Evolutionary conservation across 1,140 invertebrate species (phyloP).

Genomic region (Lepidostoma basale): DNA sequence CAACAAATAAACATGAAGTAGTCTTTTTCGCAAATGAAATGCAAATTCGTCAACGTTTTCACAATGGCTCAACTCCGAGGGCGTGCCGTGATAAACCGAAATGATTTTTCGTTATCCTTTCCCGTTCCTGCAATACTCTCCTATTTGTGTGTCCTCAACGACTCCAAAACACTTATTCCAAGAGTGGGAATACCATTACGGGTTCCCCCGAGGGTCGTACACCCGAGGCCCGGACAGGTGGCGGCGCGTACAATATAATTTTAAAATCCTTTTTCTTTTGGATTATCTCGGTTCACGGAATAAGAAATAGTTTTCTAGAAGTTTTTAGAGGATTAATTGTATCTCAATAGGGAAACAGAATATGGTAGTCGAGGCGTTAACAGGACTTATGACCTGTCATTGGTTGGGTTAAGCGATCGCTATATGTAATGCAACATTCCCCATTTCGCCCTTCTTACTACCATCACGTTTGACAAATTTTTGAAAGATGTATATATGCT

Average conservation of each 20-base stretch:
- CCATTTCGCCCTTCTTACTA: too few relatives aligned
- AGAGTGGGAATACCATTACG: neutral
- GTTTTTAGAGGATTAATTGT: too few relatives aligned
- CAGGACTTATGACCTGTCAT: too few relatives aligned
- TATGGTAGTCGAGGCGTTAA: too few relatives aligned
- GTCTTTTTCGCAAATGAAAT: neutral
- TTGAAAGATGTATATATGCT: too few relatives aligned
- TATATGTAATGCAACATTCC: too few relatives aligned
- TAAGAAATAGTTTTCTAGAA: too few relatives aligned
- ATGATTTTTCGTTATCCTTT: constrained; percentile 4
- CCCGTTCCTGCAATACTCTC: neutral
- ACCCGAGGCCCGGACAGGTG: neutral
- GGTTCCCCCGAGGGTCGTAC: neutral
- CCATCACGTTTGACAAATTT: too few relatives aligned
- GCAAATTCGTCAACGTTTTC: neutral
- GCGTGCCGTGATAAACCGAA: constrained; percentile 1
- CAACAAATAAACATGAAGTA: neutral
- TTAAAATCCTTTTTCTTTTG: too few relatives aligned
- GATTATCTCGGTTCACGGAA: too few relatives aligned
- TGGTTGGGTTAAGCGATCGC: too few relatives aligned
- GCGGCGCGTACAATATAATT: neutral
- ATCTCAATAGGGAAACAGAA: too few relatives aligned
- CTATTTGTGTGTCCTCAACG: neutral
- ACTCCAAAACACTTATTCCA: constrained; percentile 3
- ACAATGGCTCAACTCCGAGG: neutral